Base-by-base conservation (phyloP, 2,113 vertebrate genomes). In the Dascyllus trimaculatus region DNA sequence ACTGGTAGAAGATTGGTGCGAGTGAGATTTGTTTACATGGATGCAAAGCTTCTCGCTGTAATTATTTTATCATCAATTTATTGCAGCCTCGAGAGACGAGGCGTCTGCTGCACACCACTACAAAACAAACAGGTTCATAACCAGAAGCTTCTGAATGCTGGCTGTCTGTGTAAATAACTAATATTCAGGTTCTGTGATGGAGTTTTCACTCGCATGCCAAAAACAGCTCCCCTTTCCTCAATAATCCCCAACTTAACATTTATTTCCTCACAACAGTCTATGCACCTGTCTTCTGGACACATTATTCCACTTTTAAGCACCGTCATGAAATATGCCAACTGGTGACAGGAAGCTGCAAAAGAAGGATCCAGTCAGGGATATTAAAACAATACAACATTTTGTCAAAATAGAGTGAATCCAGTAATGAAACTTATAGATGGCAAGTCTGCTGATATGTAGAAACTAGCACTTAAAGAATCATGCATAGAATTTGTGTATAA, bases 51-150 rank as follows among this genome's bases (percentile, higher is more conserved):
- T 35, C 75, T 60, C 13, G 14, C 38, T 48, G 21, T 64, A 45
- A 71, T 67, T 59, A 52, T 70, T 73, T 73, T 24, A 65, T 84
- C 71, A 63, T 62, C 51, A 11, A 80, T 76, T 32, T 57, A 53
- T 24, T 32, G 19, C 45, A 38, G 62, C 8, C 63, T 43, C 63
- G 29, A 21, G 48, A 70, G 65, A 81, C 32, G 45, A 54, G 46
- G 62, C 18, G n/a, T 61, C 46, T 71, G 78, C 52, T 1, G 57
- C 67, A 66, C 49, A 45, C 46, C 58, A 57, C 61, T 8, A 38
- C 46, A 78, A 69, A 72, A 70, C 73, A 78, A 81, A 79, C 75
- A 32, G 59, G 65, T 80, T 80, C 56, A 64, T 51, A 66, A 52
- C 45, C 53, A 57, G 63, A 75, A 69, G 74, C 56, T n/a, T 67